Percentiles rank a stretch among this genome's conserved stretches.
Conservation (phyloP, 2,797 vertebrate species). For the Scarus forsteni region DNA sequence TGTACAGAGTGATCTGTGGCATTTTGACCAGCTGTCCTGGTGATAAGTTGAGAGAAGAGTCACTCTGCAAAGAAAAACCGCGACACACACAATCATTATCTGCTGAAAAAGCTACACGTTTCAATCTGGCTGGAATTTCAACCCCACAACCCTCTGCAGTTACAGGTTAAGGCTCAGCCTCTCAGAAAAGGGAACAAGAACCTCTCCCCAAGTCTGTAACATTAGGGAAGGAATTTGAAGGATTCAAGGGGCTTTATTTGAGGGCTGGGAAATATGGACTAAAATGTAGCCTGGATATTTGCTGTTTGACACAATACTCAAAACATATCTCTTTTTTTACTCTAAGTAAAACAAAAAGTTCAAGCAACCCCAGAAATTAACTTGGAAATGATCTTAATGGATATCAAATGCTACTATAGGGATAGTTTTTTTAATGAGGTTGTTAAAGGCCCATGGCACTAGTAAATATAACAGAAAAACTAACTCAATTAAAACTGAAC, state of each 20-base stretch:
- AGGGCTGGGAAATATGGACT: too few relatives aligned
- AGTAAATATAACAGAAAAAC: too few relatives aligned
- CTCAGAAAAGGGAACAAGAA: conserved; percentile 46
- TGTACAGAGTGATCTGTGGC: conserved; percentile 41
- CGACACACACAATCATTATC: conserved; percentile 57
- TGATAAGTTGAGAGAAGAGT: conserved; percentile 53
- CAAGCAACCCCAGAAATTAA: too few relatives aligned
- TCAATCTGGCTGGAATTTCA: conserved; percentile 69
- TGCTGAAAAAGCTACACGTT: conserved; percentile 59
- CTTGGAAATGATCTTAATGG: too few relatives aligned
- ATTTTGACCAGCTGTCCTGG: conserved; percentile 60
- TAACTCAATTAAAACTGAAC: too few relatives aligned
- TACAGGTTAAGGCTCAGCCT: conserved; percentile 40
- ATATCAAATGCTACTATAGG: too few relatives aligned
- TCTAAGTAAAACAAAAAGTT: too few relatives aligned
- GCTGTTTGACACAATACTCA: too few relatives aligned
- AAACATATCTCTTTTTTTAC: too few relatives aligned
- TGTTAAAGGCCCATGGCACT: too few relatives aligned
- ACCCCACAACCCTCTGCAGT: conserved; percentile 34
- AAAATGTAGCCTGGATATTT: too few relatives aligned
- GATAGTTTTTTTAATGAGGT: too few relatives aligned
- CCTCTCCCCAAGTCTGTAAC: conserved; percentile 4
- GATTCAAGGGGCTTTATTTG: neutral
- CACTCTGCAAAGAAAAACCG: conserved; percentile 46
- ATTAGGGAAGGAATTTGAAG: conserved; percentile 2